phyloP scores from a whole-genome alignment of 2,113 vertebrate species.

The Helogale parvula region DNA sequence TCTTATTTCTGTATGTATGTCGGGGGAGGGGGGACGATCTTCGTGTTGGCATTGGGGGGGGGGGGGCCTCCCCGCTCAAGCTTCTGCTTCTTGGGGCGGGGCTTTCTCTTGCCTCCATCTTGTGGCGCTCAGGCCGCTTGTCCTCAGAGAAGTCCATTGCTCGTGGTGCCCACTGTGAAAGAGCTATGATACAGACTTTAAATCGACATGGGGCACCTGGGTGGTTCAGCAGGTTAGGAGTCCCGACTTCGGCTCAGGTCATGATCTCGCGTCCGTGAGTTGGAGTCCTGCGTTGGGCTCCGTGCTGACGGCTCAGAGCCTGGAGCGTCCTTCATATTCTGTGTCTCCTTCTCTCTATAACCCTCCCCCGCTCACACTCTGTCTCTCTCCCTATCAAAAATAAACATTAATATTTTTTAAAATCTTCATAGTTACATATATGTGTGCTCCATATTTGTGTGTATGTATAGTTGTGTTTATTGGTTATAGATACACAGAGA shows the following conservation, averaged over 20 bases:
- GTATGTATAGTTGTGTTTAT: neutral
- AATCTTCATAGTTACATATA: neutral
- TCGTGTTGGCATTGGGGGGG: conserved; percentile 91
- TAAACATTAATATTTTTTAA: neutral
- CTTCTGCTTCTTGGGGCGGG: conserved; percentile 96
- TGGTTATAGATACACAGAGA: neutral
- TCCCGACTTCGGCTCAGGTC: no score
- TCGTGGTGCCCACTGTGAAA: accelerated
- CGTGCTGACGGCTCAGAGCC: no score
- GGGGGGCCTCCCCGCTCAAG: conserved; percentile 95
- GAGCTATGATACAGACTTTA: neutral
- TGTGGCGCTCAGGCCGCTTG: conserved; percentile 91
- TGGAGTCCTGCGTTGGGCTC: no score
- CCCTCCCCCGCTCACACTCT: no score
- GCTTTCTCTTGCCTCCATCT: conserved; percentile 97
- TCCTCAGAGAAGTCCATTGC: conserved; percentile 92
- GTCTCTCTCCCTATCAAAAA: no score
- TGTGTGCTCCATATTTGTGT: neutral
- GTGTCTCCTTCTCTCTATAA: no score
- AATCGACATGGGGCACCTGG: no score
- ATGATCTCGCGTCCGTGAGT: no score
- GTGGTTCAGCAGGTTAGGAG: no score
- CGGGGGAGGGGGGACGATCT: conserved; percentile 92
- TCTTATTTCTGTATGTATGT: conserved; percentile 95
- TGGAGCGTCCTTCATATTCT: no score